Percentiles rank a stretch among this genome's conserved stretches.
Evolutionary conservation across 2,888 invertebrate species (phyloP).

Genomic region (Lasioglossum leucozonium): DNA sequence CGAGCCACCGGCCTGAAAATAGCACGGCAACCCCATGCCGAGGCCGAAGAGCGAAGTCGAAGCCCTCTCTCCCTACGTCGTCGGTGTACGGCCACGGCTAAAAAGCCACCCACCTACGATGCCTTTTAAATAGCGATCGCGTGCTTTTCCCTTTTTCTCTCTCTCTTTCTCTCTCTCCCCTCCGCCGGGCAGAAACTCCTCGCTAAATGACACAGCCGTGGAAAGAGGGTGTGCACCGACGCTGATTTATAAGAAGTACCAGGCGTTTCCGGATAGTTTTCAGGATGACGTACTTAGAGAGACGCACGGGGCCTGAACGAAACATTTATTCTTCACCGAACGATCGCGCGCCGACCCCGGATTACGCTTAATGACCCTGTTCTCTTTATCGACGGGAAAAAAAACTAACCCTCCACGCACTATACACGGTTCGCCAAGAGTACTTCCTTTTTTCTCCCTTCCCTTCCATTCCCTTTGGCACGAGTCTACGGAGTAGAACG

Average conservation of each 20-base stretch:
- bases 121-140: constrained; percentile 72
- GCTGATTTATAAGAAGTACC: constrained; percentile 75
- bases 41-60: constrained; percentile 70
- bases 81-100: constrained; percentile 53
- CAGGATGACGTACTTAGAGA: constrained; percentile 50
- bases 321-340: constrained; percentile 46
- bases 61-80: constrained; percentile 58
- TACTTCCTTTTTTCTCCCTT: constrained; percentile 4
- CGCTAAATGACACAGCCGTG: constrained; percentile 51
- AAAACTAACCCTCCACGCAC: constrained; percentile 30
- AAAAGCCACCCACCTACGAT: constrained; percentile 70
- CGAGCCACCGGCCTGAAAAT: constrained; percentile 75
- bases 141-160: constrained; percentile 67
- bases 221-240: constrained; percentile 54
- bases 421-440: background rate
- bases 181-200: constrained; percentile 54
- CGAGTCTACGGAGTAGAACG: constrained; percentile 25
- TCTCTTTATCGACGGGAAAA: constrained; percentile 44
- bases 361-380: constrained; percentile 64
- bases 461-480: constrained; percentile 14
- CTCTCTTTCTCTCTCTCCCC: too few relatives aligned
- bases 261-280: constrained; percentile 78
- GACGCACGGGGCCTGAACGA: constrained; percentile 34
- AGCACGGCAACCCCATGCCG: constrained; percentile 80
- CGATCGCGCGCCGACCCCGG: constrained; percentile 42